Evolutionary conservation across 1,140 invertebrate species (phyloP).

Genomic region (Diachasmimorpha longicaudata): DNA sequence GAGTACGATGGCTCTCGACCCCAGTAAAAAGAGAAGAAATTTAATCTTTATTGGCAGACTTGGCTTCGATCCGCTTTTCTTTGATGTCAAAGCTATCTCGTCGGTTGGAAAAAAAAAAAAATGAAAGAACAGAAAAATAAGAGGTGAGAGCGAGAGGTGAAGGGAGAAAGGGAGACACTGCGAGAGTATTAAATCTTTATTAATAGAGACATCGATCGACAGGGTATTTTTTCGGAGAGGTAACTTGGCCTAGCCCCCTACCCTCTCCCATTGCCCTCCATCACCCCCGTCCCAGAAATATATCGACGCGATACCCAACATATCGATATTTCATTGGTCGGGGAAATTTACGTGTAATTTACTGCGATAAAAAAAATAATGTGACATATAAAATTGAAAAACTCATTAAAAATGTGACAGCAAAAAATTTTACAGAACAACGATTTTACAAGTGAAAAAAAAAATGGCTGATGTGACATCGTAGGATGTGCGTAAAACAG

Average conservation of each 20-base stretch:
- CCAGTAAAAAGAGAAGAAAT: neutral
- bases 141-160: neutral
- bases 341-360: too few relatives aligned
- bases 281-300: too few relatives aligned
- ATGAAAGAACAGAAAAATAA: neutral
- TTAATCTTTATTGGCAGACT: conserved; percentile 9
- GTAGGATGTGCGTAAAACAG: too few relatives aligned
- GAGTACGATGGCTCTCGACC: neutral
- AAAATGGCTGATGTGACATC: too few relatives aligned
- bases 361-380: too few relatives aligned
- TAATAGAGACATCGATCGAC: conserved; percentile 40
- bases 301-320: too few relatives aligned
- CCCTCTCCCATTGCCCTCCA: neutral
- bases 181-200: conserved; percentile 27
- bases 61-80: neutral
- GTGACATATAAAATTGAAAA: too few relatives aligned
- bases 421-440: too few relatives aligned
- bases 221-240: conserved; percentile 1
- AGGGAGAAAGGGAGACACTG: neutral
- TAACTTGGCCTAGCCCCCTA: conserved; percentile 30
- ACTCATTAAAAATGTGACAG: too few relatives aligned
- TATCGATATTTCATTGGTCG: too few relatives aligned
- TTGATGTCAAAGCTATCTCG: conserved; percentile 29
- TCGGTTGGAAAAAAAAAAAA: conserved; percentile 7
- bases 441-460: too few relatives aligned